These are phyloP conservation scores for Macrobrachium nipponense DNA, from an alignment of 1,140 invertebrate genomes.

Conservation along the genomic window DNA sequence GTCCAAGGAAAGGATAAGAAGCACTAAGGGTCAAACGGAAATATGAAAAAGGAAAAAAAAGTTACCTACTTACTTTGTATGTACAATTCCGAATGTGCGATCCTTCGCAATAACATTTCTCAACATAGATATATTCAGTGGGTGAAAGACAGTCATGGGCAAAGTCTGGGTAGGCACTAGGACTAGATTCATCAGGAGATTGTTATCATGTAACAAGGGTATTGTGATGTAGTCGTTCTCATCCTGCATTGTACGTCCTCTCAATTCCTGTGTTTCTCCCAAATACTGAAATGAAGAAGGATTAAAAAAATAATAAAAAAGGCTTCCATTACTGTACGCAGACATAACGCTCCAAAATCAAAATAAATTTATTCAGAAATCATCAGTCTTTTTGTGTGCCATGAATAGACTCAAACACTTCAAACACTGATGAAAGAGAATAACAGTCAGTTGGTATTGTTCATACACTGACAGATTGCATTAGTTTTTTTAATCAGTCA, in stretches of 20 bases:
- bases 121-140: constrained; percentile 73
- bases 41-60: constrained; percentile 5
- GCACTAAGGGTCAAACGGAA: too few species aligned
- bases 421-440: too few species aligned
- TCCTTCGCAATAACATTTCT: constrained; percentile 73
- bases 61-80: constrained; percentile 68
- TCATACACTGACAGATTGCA: too few species aligned
- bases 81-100: constrained; percentile 76
- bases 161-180: constrained; percentile 80
- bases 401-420: too few species aligned
- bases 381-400: too few species aligned
- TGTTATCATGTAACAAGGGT: constrained; percentile 73
- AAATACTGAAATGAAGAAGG: constrained; percentile 73
- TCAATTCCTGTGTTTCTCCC: constrained; percentile 75
- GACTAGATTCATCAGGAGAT: constrained; percentile 71
- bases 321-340: background rate
- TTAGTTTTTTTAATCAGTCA: too few species aligned
- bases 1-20: too few species aligned
- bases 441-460: too few species aligned
- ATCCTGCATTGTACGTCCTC: constrained; percentile 75
- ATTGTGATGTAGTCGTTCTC: constrained; percentile 70
- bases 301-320: background rate
- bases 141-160: constrained; percentile 76
- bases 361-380: too few species aligned
- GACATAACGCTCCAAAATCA: too few species aligned